Evolutionary conservation across 2,888 invertebrate species (phyloP), one percentile per base, ranked within the genome.

Genomic region (Sphaerophoria taeniata): DNA sequence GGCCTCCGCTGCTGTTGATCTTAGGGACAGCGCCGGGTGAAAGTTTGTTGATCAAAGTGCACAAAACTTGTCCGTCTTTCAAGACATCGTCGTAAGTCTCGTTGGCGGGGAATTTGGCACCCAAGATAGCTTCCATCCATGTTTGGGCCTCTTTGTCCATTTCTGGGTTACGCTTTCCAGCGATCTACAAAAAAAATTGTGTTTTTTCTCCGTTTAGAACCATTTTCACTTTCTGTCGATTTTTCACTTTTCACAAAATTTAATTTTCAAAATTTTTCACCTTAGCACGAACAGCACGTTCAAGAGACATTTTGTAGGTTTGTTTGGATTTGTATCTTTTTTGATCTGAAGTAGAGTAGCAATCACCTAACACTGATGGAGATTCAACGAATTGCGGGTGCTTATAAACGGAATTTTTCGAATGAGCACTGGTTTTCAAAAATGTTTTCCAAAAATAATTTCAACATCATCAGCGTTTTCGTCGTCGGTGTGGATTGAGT

Each of bases 31-130:
- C 93, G 89, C 98, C 98, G 61, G 99, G 99, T 88, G 95, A 93
- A 89, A 99, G 93, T 92, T 96, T 97, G 95, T 99, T 99, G 93
- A 99, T 97, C 89, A 99, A 93, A 90, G 96, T 95, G 94, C 98
- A 99, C 87, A 99, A 95, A 87, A 98, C 95, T 88, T 96, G 96
- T 78, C 98, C 98, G 93, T 99, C 98, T 92, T 95, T 96, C 87
- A 99, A 94, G 87, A 96, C 95, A 90, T 98, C 98, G 90, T 98
- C 98, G 90, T 96, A 98, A 6, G 93, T 89, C 89, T 96, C 96
- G 88, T 95, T 94, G 79, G 94, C 94, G 77, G 98, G 98, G 93
- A 98, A 96, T 92, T 97, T 97, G 90, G 96, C 96, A 56, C 97
- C 97, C 87, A 98, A 93, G 89, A 98, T 94, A 74, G 94, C 90